phyloP scores from a whole-genome alignment of 2,113 vertebrate species.

The Morone saxatilis region DNA sequence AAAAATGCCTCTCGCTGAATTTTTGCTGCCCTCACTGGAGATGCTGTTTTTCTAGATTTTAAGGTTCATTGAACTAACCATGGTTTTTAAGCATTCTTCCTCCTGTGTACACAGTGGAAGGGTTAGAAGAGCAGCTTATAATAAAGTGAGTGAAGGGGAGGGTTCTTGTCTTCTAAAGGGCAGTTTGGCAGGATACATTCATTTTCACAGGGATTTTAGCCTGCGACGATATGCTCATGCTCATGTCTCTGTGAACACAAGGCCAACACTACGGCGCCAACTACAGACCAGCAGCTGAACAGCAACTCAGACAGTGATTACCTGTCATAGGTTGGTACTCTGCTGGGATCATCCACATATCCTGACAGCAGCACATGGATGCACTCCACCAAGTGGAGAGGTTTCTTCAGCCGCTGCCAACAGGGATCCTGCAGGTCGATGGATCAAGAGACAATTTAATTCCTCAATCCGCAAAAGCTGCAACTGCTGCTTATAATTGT shows the following conservation, averaged over 20 bases:
- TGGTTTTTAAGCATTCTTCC: not conserved
- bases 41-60: not conserved
- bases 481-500: not conserved
- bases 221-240: not conserved
- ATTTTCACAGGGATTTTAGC: slow-evolving; percentile 1
- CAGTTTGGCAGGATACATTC: not conserved
- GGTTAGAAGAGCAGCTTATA: not conserved
- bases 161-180: not conserved
- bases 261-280: not conserved
- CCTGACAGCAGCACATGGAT: slow-evolving; percentile 92
- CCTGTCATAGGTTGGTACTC: slow-evolving; percentile 90
- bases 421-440: slow-evolving; percentile 89
- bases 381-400: slow-evolving; percentile 94
- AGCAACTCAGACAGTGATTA: slow-evolving; percentile 43
- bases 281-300: slow-evolving; percentile 27
- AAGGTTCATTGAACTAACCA: not conserved
- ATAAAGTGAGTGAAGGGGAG: not conserved
- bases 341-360: slow-evolving; percentile 92
- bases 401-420: slow-evolving; percentile 94
- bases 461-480: not conserved
- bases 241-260: not conserved
- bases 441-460: not conserved
- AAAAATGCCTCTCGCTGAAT: not conserved
- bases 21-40: not conserved
- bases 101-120: not conserved